Evolutionary conservation across 1,140 invertebrate species (phyloP).

Genomic region (Cataglyphis hispanica): DNA sequence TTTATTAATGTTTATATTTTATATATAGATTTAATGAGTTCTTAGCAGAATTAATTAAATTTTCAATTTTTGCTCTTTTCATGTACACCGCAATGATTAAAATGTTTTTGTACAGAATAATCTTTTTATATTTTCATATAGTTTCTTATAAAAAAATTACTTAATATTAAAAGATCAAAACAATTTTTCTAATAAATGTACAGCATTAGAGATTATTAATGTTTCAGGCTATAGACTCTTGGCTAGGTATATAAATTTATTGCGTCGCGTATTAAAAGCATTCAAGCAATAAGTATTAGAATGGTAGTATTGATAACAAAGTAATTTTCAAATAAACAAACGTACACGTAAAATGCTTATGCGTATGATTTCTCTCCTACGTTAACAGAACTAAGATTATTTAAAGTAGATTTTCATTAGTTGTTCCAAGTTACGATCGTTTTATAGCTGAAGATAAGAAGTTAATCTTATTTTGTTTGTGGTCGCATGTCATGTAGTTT

Average conservation of each 20-base stretch:
- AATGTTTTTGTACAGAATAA: not conserved
- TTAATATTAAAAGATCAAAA: not conserved
- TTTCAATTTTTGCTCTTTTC: not conserved
- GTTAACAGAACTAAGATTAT: constrained; percentile 53
- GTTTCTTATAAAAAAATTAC: not conserved
- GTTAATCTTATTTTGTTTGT: constrained; percentile 60
- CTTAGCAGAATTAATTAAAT: not conserved
- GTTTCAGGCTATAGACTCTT: not conserved
- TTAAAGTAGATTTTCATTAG: constrained; percentile 62
- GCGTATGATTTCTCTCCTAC: not conserved
- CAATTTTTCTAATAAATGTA: not conserved
- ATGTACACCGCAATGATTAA: not conserved
- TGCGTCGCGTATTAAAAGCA: not conserved
- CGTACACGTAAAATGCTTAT: not conserved
- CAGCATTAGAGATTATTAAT: not conserved
- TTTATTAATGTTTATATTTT: not conserved
- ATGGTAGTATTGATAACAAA: constrained; percentile 14
- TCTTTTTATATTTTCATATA: not conserved
- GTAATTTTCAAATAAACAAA: constrained; percentile 51
- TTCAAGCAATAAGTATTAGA: not conserved
- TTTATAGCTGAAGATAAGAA: constrained; percentile 66
- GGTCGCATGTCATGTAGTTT: constrained; percentile 24
- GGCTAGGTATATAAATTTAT: not conserved
- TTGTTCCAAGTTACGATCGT: constrained; percentile 48
- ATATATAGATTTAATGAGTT: not conserved